phyloP scores from a whole-genome alignment of 2,797 vertebrate species.

The Sternarchorhynchus goeldii region DNA sequence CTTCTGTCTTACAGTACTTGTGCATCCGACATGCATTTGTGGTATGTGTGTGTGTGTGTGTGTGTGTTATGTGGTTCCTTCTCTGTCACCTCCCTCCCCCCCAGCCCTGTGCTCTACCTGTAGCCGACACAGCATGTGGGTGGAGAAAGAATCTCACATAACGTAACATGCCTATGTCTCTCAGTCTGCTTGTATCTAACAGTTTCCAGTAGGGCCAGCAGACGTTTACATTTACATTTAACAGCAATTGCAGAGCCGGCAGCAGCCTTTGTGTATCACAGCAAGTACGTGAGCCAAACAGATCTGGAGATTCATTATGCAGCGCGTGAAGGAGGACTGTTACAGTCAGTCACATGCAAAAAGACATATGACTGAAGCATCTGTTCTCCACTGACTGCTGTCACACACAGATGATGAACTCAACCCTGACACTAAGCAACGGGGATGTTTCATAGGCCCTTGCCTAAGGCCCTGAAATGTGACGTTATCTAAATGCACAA shows the following conservation, averaged over 20 bases:
- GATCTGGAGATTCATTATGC: slow-evolving; percentile 3
- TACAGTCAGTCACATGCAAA: slow-evolving; percentile 61
- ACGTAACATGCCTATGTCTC: slow-evolving; percentile 24
- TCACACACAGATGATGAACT: not conserved
- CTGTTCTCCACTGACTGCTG: not conserved
- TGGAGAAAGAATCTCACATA: slow-evolving; percentile 11
- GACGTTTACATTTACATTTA: slow-evolving; percentile 2
- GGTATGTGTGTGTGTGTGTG: slow-evolving; percentile 3
- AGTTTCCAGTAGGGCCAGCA: slow-evolving; percentile 8
- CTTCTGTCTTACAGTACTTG: not conserved
- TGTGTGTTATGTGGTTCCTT: not conserved
- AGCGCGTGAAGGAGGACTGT: slow-evolving; percentile 50
- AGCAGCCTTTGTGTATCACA: not conserved
- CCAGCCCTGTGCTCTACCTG: slow-evolving; percentile 23
- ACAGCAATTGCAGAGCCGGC: not conserved
- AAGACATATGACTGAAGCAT: slow-evolving; percentile 43
- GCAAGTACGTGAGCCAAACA: slow-evolving; percentile 1
- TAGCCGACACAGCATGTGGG: slow-evolving; percentile 9
- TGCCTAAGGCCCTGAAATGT: not conserved
- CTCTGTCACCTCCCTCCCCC: slow-evolving; percentile 16
- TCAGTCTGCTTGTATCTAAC: slow-evolving; percentile 22
- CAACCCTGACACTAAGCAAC: not conserved
- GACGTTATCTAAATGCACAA: not conserved
- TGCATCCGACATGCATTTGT: not conserved
- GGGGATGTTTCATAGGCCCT: not conserved